Percentiles rank a stretch among this genome's conserved stretches.
phyloP scores from a whole-genome alignment of 1,140 invertebrate genomes.

The Diabrotica virgifera region DNA sequence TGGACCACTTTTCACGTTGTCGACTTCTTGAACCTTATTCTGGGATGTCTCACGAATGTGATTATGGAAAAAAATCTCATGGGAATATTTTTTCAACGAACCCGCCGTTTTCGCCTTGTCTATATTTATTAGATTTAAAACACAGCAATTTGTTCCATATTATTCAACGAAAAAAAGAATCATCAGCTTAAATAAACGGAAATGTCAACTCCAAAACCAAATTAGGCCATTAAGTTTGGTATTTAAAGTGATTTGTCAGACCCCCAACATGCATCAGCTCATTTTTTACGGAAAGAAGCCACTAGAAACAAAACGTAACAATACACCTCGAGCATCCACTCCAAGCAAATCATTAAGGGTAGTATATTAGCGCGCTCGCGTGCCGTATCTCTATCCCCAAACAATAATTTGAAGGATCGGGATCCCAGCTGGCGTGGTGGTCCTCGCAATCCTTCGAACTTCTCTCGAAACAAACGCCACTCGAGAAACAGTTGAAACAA shows the following conservation, averaged over 20 bases:
- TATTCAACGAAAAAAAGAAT: too few species aligned
- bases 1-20: too few species aligned
- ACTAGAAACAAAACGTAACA: background rate
- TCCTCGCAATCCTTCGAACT: background rate
- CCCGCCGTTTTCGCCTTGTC: too few species aligned
- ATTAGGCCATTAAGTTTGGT: background rate
- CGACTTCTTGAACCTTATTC: too few species aligned
- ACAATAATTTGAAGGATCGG: slow-evolving; percentile 2
- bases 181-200: too few species aligned
- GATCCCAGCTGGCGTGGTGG: background rate
- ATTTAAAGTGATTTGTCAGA: background rate
- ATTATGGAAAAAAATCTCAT: too few species aligned
- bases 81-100: too few species aligned
- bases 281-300: slow-evolving; percentile 1
- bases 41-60: too few species aligned
- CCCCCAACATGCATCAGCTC: background rate
- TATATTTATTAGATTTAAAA: too few species aligned
- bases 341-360: background rate
- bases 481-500: background rate
- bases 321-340: background rate
- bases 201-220: background rate
- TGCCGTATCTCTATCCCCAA: slow-evolving; percentile 1
- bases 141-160: too few species aligned
- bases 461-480: slow-evolving; percentile 1
- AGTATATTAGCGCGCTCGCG: background rate